A percentile compares a stretch with the other conserved stretches of the same genome.
phyloP scores from a whole-genome alignment of 2,113 vertebrate species.

The Chascanopsetta lugubris region DNA sequence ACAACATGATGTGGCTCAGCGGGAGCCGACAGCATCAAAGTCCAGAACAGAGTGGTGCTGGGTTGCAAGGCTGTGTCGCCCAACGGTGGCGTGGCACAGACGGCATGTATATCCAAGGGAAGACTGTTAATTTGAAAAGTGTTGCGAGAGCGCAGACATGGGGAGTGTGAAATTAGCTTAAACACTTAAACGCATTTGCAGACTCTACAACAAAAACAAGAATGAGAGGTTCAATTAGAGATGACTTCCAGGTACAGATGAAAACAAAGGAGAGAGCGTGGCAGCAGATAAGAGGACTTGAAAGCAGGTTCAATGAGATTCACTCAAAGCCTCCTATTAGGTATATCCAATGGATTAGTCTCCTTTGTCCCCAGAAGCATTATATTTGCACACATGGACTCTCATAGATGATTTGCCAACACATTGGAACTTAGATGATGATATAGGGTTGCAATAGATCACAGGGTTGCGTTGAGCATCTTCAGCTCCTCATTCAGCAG shows the following conservation, averaged over 20 bases:
- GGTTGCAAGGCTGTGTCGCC: slow-evolving; percentile 32
- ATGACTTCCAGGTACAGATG: slow-evolving; percentile 62
- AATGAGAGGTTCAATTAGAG: slow-evolving; percentile 47
- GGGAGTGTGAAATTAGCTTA: slow-evolving; percentile 33
- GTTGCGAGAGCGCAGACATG: background rate
- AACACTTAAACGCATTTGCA: slow-evolving; percentile 30
- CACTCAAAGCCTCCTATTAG: slow-evolving; percentile 71
- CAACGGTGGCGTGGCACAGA: background rate
- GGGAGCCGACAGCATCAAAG: slow-evolving; percentile 45
- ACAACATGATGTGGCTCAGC: slow-evolving; percentile 42
- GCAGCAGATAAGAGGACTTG: slow-evolving; percentile 29
- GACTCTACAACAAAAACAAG: slow-evolving; percentile 15
- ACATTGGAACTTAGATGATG: slow-evolving; percentile 2
- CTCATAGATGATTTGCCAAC: slow-evolving; percentile 17
- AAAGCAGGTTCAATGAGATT: slow-evolving; percentile 54
- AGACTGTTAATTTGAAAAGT: background rate
- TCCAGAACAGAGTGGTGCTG: slow-evolving; percentile 22
- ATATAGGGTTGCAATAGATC: slow-evolving; percentile 26
- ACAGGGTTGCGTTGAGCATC: slow-evolving; percentile 27
- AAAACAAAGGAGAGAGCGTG: slow-evolving; percentile 28
- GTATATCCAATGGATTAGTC: slow-evolving; percentile 70
- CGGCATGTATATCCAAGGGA: background rate
- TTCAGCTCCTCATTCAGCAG: slow-evolving; percentile 25
- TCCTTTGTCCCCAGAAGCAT: slow-evolving; percentile 56
- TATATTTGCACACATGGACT: slow-evolving; percentile 45